phyloP scores from a whole-genome alignment of 1,140 invertebrate genomes.

The Campoletis sonorensis region DNA sequence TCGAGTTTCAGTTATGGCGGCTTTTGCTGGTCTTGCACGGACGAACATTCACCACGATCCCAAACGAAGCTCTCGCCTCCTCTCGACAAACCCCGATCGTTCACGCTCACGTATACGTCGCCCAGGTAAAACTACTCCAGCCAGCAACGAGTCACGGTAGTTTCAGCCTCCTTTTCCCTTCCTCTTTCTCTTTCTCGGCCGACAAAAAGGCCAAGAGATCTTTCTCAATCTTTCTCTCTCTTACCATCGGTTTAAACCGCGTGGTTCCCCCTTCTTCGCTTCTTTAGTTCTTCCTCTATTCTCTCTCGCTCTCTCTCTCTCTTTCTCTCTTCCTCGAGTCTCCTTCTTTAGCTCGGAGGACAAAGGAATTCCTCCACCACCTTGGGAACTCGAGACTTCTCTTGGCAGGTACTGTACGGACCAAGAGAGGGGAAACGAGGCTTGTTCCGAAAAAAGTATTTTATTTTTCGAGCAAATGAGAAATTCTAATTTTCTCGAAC shows the following conservation, averaged over 20 bases:
- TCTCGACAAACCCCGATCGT: background rate
- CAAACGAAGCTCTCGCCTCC: background rate
- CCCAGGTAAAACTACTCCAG: constrained; percentile 33
- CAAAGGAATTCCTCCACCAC: constrained; percentile 70
- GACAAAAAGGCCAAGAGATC: background rate
- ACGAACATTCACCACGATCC: constrained; percentile 22
- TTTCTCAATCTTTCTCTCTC: background rate
- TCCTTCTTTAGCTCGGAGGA: constrained; percentile 57
- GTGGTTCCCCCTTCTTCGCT: constrained; percentile 47
- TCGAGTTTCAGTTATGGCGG: background rate
- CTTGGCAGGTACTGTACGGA: background rate
- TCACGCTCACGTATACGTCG: background rate
- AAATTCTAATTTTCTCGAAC: background rate
- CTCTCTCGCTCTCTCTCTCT: constrained; percentile 16
- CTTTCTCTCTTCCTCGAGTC: constrained; percentile 36
- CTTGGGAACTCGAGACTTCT: constrained; percentile 24
- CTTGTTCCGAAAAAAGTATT: constrained; percentile 1
- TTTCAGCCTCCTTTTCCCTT: constrained; percentile 23
- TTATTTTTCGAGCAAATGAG: constrained; percentile 25
- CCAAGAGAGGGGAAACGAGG: background rate
- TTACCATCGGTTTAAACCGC: constrained; percentile 48
- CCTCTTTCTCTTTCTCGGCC: constrained; percentile 36
- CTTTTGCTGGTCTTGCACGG: constrained; percentile 28
- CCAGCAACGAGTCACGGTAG: constrained; percentile 18
- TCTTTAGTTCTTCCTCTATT: constrained; percentile 18